Base-by-base conservation (phyloP, 2,797 vertebrate species). In the Tamandua tetradactyla region DNA sequence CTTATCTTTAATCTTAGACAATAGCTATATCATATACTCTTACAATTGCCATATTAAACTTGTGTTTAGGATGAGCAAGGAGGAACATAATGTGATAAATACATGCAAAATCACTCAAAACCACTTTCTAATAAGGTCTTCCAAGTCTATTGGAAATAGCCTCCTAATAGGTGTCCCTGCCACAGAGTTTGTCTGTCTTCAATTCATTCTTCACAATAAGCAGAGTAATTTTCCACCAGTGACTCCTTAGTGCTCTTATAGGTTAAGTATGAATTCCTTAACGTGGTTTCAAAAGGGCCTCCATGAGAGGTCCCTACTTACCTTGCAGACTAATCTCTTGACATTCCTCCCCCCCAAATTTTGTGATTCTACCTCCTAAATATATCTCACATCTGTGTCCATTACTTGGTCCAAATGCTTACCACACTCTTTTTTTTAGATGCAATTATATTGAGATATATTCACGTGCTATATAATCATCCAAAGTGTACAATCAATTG, bases 41-140 rank as follows among this genome's bases (percentile, higher is more conserved):
- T 61, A 59, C 5, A 85, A 76, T 5, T 85, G 2, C 17, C 83
- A 95, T 95, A 86, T 89, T 91, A 23, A n/a, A 83, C n/a, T 86
- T 84, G 22, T 84, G 69, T 78, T 11, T 20, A 74, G 17, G 40
- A 93, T 32, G 89, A 93, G 27, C 89, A 32, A 68, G 17, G 8
- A 91, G 30, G 32, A 84, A 66, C 3, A 52, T 30, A 78, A 91
- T 75, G 7, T n/a, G 27, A 68, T 79, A 47, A 90, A 92, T 82
- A 74, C 7, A 20, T 5, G 64, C 44, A 94, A 20, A 95, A 37
- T 42, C 68, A 89, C 40, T 95, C n/a, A 79, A 91, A 92, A 96
- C 27, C 25, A 81, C n/a, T 64, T 89, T 76, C 62, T 89, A 95
- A 89, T 14, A 30, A 84, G 32, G 66, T 72, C 76, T 95, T 49